Percentiles rank a stretch among this genome's conserved stretches.
Conservation (phyloP, 2,113 vertebrate species). For the Onychostoma macrolepis region DNA sequence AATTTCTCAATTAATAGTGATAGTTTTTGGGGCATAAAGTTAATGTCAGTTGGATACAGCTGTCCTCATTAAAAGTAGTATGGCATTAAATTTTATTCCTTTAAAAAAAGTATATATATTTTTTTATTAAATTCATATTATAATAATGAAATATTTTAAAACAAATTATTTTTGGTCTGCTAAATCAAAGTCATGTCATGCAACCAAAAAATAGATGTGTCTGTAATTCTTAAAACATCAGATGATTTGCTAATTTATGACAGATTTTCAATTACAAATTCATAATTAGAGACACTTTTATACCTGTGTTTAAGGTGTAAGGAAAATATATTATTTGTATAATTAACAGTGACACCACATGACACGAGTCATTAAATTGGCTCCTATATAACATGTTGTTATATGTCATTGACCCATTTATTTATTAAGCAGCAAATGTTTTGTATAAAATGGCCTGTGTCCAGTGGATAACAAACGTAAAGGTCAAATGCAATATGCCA, state of each 20-base stretch:
- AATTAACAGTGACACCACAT: background rate
- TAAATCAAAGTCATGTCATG: too few relatives aligned
- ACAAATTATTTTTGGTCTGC: background rate
- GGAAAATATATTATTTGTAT: background rate
- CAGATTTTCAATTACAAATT: background rate
- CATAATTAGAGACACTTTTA: background rate
- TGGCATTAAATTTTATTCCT: background rate
- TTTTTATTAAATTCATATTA: background rate
- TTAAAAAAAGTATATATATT: too few relatives aligned
- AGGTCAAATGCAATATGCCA: conserved; percentile 44
- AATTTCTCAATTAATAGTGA: background rate
- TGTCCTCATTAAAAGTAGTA: background rate
- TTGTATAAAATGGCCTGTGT: conserved; percentile 21
- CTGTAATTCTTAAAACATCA: background rate
- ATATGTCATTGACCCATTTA: conserved; percentile 2
- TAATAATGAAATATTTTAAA: background rate
- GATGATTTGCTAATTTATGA: background rate
- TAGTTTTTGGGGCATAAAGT: background rate
- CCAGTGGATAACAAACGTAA: conserved; percentile 22
- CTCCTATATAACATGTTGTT: background rate
- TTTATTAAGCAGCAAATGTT: conserved; percentile 30
- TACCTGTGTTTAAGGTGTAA: background rate
- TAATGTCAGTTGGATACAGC: background rate
- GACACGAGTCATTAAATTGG: background rate
- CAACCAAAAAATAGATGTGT: too few relatives aligned